phyloP scores from a whole-genome alignment of 2,113 vertebrate species.

The Sylvicapra grimmia region DNA sequence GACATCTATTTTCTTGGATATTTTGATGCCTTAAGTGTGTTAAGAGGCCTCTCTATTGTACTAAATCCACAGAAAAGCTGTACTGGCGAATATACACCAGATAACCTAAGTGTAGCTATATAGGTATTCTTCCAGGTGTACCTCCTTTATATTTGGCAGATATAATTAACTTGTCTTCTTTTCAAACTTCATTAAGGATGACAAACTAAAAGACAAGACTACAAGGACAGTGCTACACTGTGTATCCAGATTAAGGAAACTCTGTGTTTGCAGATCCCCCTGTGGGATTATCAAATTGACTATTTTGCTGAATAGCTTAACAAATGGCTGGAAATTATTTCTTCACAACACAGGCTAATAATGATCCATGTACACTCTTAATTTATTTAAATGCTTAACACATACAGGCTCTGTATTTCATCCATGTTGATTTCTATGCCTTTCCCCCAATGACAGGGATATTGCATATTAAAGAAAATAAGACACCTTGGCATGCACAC shows the following conservation, averaged over 20 bases:
- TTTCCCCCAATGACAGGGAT: neutral
- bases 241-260: neutral
- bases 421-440: neutral
- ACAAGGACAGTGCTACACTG: neutral
- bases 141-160: neutral
- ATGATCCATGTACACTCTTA: neutral
- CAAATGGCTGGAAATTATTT: neutral
- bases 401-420: neutral
- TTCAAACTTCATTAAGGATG: slow-evolving; percentile 24
- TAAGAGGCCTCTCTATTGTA: neutral
- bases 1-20: neutral
- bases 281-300: neutral
- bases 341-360: neutral
- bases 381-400: neutral
- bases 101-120: neutral
- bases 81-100: neutral
- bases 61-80: neutral
- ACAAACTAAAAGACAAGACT: neutral
- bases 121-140: neutral
- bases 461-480: neutral
- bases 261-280: neutral
- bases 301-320: neutral
- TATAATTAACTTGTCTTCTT: slow-evolving; percentile 28
- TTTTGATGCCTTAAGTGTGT: neutral
- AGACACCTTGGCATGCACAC: neutral